Evolutionary conservation across 2,797 vertebrate species (phyloP).

Genomic region (Leptatherina wallacei): DNA sequence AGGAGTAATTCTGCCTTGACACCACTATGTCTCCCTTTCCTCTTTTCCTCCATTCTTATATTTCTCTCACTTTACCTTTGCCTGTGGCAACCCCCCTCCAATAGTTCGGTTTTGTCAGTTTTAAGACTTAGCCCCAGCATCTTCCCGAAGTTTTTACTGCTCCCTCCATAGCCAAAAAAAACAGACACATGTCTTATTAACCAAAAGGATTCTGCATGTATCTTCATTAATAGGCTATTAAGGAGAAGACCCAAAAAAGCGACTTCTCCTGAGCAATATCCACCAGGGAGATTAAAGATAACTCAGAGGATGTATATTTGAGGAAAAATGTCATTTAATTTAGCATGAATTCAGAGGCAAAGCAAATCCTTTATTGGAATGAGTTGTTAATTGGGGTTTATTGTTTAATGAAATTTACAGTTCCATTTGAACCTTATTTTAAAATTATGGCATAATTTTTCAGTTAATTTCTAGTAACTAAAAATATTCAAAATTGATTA

Average conservation of each 20-base stretch:
- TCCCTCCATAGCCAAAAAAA: conserved; percentile 69
- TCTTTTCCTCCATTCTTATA: conserved; percentile 61
- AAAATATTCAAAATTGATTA: neutral
- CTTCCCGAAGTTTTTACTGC: conserved; percentile 66
- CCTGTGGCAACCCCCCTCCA: conserved; percentile 50
- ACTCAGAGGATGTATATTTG: conserved; percentile 72
- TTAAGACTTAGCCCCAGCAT: conserved; percentile 62
- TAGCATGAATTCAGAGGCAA: conserved; percentile 70
- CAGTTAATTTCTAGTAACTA: neutral
- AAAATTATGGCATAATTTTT: too few species aligned
- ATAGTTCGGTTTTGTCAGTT: conserved; percentile 65
- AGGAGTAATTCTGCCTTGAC: conserved; percentile 85
- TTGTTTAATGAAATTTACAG: neutral
- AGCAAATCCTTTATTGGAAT: conserved; percentile 64
- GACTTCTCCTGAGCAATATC: conserved; percentile 74
- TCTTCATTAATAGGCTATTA: conserved; percentile 82
- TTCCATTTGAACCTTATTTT: neutral
- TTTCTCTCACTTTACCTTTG: conserved; percentile 64
- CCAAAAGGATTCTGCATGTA: conserved; percentile 73
- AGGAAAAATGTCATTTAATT: conserved; percentile 57
- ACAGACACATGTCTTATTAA: conserved; percentile 82
- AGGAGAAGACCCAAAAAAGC: conserved; percentile 69
- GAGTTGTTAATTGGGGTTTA: neutral
- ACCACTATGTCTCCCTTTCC: conserved; percentile 65
- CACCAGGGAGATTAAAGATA: conserved; percentile 68